Base-by-base conservation (phyloP, 2,797 vertebrate genomes). In the Toxotes lorentzi region DNA sequence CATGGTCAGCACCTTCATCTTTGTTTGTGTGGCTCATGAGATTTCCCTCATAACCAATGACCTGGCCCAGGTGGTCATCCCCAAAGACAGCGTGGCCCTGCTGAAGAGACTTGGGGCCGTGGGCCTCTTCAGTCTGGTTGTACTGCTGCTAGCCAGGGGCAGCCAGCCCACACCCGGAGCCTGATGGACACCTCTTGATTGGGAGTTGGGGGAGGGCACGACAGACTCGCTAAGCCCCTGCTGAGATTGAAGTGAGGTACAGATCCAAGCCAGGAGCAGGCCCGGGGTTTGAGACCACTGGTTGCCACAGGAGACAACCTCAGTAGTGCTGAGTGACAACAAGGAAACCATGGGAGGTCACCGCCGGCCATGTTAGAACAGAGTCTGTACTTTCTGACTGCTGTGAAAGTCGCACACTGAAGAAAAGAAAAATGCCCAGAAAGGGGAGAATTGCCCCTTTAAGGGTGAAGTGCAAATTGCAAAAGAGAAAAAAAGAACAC, bases 21-120 rank as follows among this genome's bases (percentile, higher is more conserved):
- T 99, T 50, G 98, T 99, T n/a, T 99, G 98, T 9, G 97, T 97
- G 79, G 98, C 98, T 59, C 98, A 99, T 61, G 98, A 99, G 91
- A 97, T 99, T 84, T 99, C 97, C 5, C 96, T 97, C 90, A 97
- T 99, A 92, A 99, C 98, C 73, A 98, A 99, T 6, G 96, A 98
- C 86, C 95, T 99, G 64, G 97, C 98, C 21, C 97, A 98, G 93
- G 95, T 99, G 76, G 91, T 96, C 88, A 96, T 99, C 91, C 98
- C 98, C 86, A 99, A 99, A 93, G 98, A 99, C 88, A 96, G 88
- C 68, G 84, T 95, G 1, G 89, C 96, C 66, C 95, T 99, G 76
- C 88, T 99, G 64, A 97, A 96, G 93, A 96, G 97, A 77, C 87
- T 99, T 81, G 93, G 95, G 0, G 95, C 91, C 23, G 19, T 94